Evolutionary conservation across 2,113 vertebrate genomes (phyloP).

Genomic region (Gopherus evgoodei): DNA sequence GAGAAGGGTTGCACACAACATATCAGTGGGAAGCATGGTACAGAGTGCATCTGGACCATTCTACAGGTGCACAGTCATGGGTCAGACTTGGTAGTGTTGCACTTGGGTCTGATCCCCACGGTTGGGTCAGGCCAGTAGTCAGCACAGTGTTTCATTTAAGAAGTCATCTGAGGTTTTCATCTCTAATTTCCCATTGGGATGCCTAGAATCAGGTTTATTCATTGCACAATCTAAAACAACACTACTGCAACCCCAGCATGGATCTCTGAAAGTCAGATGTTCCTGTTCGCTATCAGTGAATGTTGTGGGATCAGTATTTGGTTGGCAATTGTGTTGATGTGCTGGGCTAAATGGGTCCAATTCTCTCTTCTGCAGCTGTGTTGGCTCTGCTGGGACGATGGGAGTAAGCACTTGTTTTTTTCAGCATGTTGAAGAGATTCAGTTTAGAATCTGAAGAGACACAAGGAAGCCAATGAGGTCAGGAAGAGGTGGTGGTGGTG

Average conservation of each 20-base stretch:
- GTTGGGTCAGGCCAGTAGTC: background rate
- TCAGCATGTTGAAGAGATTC: background rate
- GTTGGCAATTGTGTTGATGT: background rate
- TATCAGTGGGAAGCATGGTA: background rate
- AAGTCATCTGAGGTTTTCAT: background rate
- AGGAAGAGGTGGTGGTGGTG: background rate
- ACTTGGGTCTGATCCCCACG: background rate
- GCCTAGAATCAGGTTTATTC: constrained; percentile 24
- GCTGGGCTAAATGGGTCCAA: background rate
- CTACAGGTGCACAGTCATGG: background rate
- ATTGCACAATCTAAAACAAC: background rate
- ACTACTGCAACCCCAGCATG: background rate
- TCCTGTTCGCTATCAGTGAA: background rate
- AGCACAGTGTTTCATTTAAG: background rate
- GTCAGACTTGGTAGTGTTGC: background rate
- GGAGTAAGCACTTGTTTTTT: background rate
- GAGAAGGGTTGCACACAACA: background rate
- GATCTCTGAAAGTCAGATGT: background rate
- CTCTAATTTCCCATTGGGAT: background rate
- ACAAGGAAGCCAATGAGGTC: background rate
- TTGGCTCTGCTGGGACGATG: background rate
- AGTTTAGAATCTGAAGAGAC: background rate
- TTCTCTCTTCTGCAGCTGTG: background rate
- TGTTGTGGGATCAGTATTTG: background rate
- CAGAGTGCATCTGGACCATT: background rate